Conservation (phyloP, 2,113 vertebrate genomes). For the Pelvicachromis taeniatus region DNA sequence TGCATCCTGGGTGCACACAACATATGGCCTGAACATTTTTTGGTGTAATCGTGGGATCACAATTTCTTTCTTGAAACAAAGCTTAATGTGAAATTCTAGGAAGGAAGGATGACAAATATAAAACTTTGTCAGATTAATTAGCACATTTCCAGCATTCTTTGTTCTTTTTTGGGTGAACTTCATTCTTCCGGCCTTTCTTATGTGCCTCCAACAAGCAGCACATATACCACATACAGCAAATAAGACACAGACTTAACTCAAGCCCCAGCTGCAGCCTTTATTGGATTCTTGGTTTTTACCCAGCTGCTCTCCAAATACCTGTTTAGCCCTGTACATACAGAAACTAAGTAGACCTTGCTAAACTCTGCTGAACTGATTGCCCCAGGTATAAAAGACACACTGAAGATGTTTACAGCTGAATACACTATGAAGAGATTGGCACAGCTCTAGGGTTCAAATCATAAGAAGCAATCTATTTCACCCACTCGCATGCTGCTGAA, state of each 20-base stretch:
- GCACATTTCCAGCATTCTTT: neutral
- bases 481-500: neutral
- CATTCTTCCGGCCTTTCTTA: neutral
- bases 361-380: neutral
- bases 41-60: neutral
- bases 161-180: neutral
- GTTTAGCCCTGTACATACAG: neutral
- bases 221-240: neutral
- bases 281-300: neutral
- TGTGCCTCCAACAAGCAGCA: neutral
- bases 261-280: neutral
- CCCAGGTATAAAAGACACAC: neutral
- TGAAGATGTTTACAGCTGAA: neutral
- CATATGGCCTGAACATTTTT: neutral
- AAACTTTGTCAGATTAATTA: neutral
- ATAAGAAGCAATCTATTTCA: neutral
- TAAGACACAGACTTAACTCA: neutral
- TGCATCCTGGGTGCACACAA: neutral
- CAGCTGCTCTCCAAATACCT: neutral
- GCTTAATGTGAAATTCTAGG: neutral
- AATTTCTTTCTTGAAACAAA: neutral
- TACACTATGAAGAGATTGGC: neutral
- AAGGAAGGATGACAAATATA: neutral
- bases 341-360: neutral
- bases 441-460: neutral